Percentiles rank a stretch among this genome's conserved stretches.
These are phyloP conservation scores for Orius laevigatus DNA, from an alignment of 1,140 invertebrate genomes.

Conservation along the genomic window DNA sequence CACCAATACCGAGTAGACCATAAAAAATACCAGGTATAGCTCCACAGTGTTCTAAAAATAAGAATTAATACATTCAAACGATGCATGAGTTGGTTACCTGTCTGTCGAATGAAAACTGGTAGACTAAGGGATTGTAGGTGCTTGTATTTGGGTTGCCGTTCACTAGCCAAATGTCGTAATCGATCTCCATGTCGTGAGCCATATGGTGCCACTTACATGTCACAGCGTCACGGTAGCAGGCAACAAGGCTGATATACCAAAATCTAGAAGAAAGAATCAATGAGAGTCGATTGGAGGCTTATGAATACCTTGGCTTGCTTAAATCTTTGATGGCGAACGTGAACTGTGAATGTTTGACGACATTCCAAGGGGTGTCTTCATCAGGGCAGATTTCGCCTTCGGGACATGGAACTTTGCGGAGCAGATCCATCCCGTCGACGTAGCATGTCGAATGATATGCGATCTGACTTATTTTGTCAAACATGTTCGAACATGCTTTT, in stretches of 20 bases:
- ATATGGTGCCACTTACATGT: conserved; percentile 73
- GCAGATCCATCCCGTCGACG: conserved; percentile 67
- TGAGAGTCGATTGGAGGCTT: neutral
- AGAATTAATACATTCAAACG: conserved; percentile 1
- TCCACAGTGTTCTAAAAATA: conserved; percentile 64
- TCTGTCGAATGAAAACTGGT: conserved; percentile 92
- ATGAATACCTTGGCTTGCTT: conserved; percentile 61
- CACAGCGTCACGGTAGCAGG: conserved; percentile 65
- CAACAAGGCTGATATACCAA: conserved; percentile 89
- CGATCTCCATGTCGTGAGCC: conserved; percentile 35
- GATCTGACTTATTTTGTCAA: conserved; percentile 58
- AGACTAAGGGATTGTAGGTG: conserved; percentile 68
- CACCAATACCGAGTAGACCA: conserved; percentile 71
- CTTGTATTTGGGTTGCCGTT: conserved; percentile 85
- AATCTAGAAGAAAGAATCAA: conserved; percentile 43
- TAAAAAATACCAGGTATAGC: conserved; percentile 76
- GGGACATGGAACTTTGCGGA: conserved; percentile 75
- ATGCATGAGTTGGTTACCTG: conserved; percentile 34
- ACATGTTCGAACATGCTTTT: conserved; percentile 66
- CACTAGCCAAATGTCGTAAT: conserved; percentile 91
- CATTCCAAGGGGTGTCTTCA: conserved; percentile 70
- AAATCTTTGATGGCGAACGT: conserved; percentile 83
- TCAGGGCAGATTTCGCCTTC: conserved; percentile 61
- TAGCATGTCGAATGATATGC: conserved; percentile 74
- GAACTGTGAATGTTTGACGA: conserved; percentile 77